Evolutionary conservation across 2,888 invertebrate species (phyloP).

Genomic region (Gortyna flavago): DNA sequence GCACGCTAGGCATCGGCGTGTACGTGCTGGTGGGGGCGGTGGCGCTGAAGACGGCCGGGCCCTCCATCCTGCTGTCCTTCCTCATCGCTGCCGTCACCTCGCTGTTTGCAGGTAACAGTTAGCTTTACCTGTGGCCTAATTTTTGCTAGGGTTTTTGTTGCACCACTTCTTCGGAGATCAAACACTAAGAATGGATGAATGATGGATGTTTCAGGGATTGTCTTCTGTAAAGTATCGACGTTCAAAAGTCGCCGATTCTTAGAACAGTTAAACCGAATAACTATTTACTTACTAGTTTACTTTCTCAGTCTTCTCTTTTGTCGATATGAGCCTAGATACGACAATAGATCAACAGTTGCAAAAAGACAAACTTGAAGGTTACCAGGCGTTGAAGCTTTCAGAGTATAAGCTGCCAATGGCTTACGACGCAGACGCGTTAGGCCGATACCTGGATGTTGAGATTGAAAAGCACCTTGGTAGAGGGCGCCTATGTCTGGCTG

Average conservation of each 20-base stretch:
- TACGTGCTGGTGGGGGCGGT: conserved; percentile 96
- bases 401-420: neutral
- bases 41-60: conserved; percentile 94
- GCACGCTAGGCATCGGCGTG: conserved; percentile 96
- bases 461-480: neutral
- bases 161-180: neutral
- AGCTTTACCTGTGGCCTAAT: neutral
- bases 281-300: neutral
- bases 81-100: conserved; percentile 96
- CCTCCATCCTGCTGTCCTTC: conserved; percentile 96
- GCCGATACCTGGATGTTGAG: neutral
- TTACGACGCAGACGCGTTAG: neutral
- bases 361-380: neutral
- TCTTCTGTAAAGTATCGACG: neutral
- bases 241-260: neutral
- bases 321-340: neutral
- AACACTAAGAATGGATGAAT: neutral
- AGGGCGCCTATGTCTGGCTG: neutral
- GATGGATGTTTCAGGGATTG: neutral
- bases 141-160: neutral
- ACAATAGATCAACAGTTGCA: neutral
- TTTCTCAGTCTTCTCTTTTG: neutral
- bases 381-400: neutral
- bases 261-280: neutral
- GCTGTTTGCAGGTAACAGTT: conserved; percentile 93